Base-by-base conservation (phyloP, 1,140 invertebrate species). In the Aphidius ervi region DNA sequence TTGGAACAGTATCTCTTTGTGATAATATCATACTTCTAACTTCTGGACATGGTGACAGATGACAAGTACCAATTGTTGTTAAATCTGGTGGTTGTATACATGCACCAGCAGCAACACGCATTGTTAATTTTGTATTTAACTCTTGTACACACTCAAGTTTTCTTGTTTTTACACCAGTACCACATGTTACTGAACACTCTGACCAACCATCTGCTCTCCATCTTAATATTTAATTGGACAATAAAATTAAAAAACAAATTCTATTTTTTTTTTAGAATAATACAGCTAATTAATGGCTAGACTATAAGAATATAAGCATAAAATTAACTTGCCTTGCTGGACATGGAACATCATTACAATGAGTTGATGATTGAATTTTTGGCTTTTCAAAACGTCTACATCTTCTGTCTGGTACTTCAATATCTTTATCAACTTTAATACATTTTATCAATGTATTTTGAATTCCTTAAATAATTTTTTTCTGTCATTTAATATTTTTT, bases 281-380 rank as follows among this genome's bases (percentile, higher is more conserved):
- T 16, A 16, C 16, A 16, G 16, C 16, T 16, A 16, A 16, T 16
- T 16, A 16, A 16, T 16, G 16, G n/a, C n/a, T n/a, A n/a, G n/a
- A n/a, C n/a, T n/a, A n/a, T n/a, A n/a, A n/a, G n/a, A n/a, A n/a
- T n/a, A n/a, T n/a, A n/a, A 16, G 16, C 16, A 16, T 16, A 16
- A 16, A 16, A 16, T 16, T 16, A 16, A 16, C 23, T 31, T 31
- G 23, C 23, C 23, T 84, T 79, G 7, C 54, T 16, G 86, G 82
- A 70, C 91, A 93, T 7, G 88, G 87, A 64, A 85, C 84, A 6
- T 83, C 82, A 72, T 91, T 92, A 70, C 91, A 93, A 53, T 82
- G 80, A 42, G 68, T 58, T 43, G 89, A 75, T 1, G 84, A 78
- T 65, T 86, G 84, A 45, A 81, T 75, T 2, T 50, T 40, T 4